These are phyloP conservation scores for Drosophila mayri DNA, from an alignment of 1,140 invertebrate genomes.

Conservation along the genomic window DNA sequence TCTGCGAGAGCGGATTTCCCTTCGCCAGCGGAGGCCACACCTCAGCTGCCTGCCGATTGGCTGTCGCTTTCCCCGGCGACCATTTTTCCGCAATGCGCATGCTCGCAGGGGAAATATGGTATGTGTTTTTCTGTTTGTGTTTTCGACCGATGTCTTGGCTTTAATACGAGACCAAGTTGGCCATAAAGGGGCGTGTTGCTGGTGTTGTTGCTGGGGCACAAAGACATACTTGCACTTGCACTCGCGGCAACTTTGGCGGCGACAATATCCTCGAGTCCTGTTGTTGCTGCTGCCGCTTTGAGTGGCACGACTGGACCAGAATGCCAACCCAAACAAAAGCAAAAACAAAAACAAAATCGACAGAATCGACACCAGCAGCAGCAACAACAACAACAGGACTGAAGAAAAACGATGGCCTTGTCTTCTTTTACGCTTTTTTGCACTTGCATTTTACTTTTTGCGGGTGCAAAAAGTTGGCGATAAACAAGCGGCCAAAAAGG, in stretches of 20 bases:
- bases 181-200: constrained; percentile 38
- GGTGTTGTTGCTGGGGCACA: constrained; percentile 46
- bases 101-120: constrained; percentile 54
- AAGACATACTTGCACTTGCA: constrained; percentile 67
- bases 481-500: constrained; percentile 36
- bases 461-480: constrained; percentile 49
- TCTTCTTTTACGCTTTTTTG: constrained; percentile 64
- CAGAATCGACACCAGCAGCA: constrained; percentile 1
- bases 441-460: constrained; percentile 66
- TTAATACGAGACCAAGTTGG: constrained; percentile 61
- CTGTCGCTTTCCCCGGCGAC: constrained; percentile 69
- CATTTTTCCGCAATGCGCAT: constrained; percentile 57
- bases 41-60: constrained; percentile 68
- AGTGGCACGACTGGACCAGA: constrained; percentile 62
- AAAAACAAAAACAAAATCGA: constrained; percentile 17
- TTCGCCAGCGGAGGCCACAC: constrained; percentile 63
- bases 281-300: constrained; percentile 57
- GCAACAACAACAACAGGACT: constrained; percentile 10
- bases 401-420: constrained; percentile 73
- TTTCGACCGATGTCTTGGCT: constrained; percentile 62
- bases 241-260: constrained; percentile 65
- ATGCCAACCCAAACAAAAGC: constrained; percentile 24
- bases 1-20: constrained; percentile 74
- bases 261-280: constrained; percentile 71
- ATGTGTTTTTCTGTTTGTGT: constrained; percentile 13